Percentiles rank a stretch among this genome's conserved stretches.
Evolutionary conservation across 2,797 vertebrate species (phyloP).

Genomic region (Tangara arthus): DNA sequence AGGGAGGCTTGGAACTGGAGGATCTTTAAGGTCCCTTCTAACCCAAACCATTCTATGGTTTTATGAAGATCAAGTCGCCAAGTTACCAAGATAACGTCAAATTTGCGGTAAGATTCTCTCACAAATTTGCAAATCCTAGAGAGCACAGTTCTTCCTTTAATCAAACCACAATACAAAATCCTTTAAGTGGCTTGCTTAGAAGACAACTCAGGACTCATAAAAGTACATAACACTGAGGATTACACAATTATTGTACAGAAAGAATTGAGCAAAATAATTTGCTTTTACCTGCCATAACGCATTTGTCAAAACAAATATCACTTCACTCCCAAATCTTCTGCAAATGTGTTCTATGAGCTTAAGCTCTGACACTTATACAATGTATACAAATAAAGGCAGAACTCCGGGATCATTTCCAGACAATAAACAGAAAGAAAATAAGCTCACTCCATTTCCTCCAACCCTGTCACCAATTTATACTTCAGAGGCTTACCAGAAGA

Average conservation of each 20-base stretch:
- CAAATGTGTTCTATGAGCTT: not conserved
- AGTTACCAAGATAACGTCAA: not conserved
- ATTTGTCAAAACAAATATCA: not conserved
- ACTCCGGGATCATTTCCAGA: not conserved
- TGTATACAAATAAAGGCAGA: conserved; percentile 9
- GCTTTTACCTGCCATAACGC: not conserved
- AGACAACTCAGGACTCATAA: not conserved
- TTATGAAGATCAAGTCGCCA: not conserved
- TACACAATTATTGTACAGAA: not conserved
- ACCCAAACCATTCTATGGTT: not conserved
- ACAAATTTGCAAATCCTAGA: not conserved
- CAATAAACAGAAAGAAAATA: not conserved
- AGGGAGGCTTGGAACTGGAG: not conserved
- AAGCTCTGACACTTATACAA: not conserved
- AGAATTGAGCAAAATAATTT: not conserved
- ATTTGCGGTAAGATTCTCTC: not conserved
- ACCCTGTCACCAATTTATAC: not conserved
- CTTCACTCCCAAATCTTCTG: not conserved
- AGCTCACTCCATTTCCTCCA: not conserved
- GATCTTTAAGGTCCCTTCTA: not conserved
- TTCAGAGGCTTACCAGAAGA: not conserved
- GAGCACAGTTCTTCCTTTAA: not conserved
- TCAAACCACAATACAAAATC: not conserved
- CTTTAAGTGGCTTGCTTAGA: not conserved
- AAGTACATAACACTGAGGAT: not conserved